These are phyloP conservation scores for Trachelus iudaicus DNA, from an alignment of 2,888 invertebrate species.

Conservation along the genomic window DNA sequence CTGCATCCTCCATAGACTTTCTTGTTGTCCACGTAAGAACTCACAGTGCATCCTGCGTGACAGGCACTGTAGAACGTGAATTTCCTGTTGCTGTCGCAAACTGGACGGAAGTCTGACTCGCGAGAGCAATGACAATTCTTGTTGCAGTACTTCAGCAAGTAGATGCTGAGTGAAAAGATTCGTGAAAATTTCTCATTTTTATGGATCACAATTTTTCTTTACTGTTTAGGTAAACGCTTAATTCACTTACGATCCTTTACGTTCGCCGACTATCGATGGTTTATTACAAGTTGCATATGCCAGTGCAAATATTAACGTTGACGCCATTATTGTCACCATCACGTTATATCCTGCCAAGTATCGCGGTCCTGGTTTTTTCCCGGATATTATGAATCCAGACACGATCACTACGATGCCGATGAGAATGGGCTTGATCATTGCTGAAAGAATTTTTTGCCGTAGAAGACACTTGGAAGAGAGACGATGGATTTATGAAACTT, in stretches of 20 bases:
- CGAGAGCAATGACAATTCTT: constrained; percentile 68
- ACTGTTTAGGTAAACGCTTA: background rate
- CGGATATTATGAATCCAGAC: constrained; percentile 69
- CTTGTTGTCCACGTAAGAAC: constrained; percentile 64
- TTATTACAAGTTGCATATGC: constrained; percentile 67
- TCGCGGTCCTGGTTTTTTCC: constrained; percentile 67
- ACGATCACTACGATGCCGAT: constrained; percentile 68
- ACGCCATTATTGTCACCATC: constrained; percentile 62
- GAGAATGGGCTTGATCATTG: constrained; percentile 70
- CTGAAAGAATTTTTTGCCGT: constrained; percentile 37
- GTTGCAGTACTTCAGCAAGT: constrained; percentile 68
- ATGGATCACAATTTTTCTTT: background rate
- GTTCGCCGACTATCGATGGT: constrained; percentile 66
- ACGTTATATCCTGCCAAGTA: constrained; percentile 68
- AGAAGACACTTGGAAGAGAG: background rate
- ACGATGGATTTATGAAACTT: constrained; percentile 7
- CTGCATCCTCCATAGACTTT: constrained; percentile 68
- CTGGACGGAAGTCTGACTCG: constrained; percentile 71
- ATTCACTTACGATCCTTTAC: constrained; percentile 57
- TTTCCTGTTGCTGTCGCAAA: constrained; percentile 70
- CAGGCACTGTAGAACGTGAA: constrained; percentile 79
- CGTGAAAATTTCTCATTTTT: background rate
- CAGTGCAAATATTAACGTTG: constrained; percentile 65
- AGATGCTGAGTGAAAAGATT: constrained; percentile 38
- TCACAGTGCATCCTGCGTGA: constrained; percentile 75